Evolutionary conservation across 2,888 invertebrate genomes (phyloP).

Genomic region (Melanostoma scalare): DNA sequence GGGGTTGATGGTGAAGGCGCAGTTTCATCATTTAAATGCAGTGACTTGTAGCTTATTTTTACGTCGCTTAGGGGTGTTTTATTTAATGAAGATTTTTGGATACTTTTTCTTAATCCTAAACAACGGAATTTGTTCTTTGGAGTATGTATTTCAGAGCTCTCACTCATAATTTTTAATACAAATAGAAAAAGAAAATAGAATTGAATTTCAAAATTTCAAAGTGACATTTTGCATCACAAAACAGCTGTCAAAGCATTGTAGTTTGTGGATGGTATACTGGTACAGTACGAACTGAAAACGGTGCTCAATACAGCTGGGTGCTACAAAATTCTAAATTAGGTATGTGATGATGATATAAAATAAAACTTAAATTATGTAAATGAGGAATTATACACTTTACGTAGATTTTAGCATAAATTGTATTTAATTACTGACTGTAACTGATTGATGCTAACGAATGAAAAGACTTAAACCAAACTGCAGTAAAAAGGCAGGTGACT

Average conservation of each 20-base stretch:
- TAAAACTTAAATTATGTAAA: too few species aligned
- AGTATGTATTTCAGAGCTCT: conserved; percentile 24
- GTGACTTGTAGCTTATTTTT: conserved; percentile 64
- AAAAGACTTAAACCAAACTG: too few species aligned
- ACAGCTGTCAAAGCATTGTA: not conserved
- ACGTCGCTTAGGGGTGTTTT: conserved; percentile 67
- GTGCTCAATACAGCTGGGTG: too few species aligned
- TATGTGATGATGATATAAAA: too few species aligned
- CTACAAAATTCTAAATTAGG: too few species aligned
- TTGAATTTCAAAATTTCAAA: not conserved
- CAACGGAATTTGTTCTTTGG: conserved; percentile 51
- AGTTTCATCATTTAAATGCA: conserved; percentile 3
- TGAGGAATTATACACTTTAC: too few species aligned
- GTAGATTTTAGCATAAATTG: too few species aligned
- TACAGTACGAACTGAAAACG: too few species aligned
- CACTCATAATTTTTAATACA: conserved; percentile 12
- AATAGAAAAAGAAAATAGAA: not conserved
- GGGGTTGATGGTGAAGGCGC: conserved; percentile 73
- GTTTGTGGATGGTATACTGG: not conserved
- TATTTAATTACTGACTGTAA: too few species aligned
- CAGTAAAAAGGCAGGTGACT: too few species aligned
- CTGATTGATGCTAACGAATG: too few species aligned
- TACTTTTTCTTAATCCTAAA: conserved; percentile 49
- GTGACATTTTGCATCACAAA: too few species aligned
- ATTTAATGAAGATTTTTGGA: not conserved